Evolutionary conservation across 2,797 vertebrate species (phyloP).

Genomic region (Columba guinea): DNA sequence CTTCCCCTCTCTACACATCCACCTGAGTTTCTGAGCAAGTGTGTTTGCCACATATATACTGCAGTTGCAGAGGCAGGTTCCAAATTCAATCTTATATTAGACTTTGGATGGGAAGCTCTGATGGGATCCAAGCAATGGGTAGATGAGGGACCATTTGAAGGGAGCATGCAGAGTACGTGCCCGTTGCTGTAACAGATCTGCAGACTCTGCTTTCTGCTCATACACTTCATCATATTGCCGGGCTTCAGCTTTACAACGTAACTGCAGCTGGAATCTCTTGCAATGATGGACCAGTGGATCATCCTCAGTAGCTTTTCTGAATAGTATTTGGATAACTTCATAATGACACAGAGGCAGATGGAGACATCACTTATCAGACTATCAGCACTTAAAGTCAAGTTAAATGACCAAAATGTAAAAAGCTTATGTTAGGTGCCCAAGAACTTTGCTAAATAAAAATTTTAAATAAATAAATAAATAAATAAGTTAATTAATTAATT

Average conservation of each 20-base stretch:
- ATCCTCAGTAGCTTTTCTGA: not conserved
- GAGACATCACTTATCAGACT: not conserved
- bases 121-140: not conserved
- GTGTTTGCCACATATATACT: fast-evolving
- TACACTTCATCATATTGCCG: fast-evolving
- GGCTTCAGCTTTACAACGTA: not conserved
- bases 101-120: not conserved
- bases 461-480: too few species aligned
- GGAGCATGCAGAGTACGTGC: not conserved
- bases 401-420: not conserved
- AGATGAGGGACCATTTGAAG: not conserved
- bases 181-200: not conserved
- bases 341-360: not conserved
- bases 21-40: fast-evolving
- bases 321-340: not conserved
- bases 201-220: not conserved
- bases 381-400: not conserved
- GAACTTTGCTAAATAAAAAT: not conserved
- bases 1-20: not conserved
- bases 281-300: not conserved
- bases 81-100: not conserved
- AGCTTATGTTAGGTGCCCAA: not conserved
- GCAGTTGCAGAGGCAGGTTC: not conserved
- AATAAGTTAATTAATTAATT: too few species aligned
- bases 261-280: not conserved